Evolutionary conservation across 1,140 invertebrate species (phyloP).

Genomic region (Drosophila ananassae): DNA sequence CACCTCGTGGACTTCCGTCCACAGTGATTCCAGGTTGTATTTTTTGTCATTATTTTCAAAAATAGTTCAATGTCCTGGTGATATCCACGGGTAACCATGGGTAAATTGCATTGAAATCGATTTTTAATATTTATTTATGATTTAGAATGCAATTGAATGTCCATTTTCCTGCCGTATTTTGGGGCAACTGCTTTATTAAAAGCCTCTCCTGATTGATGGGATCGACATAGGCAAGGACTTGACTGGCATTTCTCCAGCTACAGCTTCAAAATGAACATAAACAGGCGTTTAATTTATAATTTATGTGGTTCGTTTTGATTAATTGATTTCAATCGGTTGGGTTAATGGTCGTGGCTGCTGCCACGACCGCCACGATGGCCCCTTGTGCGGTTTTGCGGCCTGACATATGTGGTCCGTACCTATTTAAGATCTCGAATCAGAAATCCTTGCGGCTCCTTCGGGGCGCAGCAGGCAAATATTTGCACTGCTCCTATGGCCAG

Average conservation of each 20-base stretch:
- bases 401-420: constrained; percentile 72
- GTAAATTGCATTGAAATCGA: constrained; percentile 58
- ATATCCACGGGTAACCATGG: constrained; percentile 22
- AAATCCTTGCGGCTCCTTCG: constrained; percentile 20
- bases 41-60: background rate
- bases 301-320: constrained; percentile 74
- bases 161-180: constrained; percentile 31
- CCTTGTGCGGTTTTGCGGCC: constrained; percentile 61
- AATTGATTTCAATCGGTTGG: constrained; percentile 71
- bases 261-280: constrained; percentile 36
- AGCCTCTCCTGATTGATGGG: constrained; percentile 21
- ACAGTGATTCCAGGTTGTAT: too few species aligned
- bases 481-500: constrained; percentile 24
- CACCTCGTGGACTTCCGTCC: too few species aligned
- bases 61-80: constrained; percentile 3
- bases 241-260: constrained; percentile 8
- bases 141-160: constrained; percentile 61
- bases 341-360: constrained; percentile 38
- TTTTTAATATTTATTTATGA: constrained; percentile 74
- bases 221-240: constrained; percentile 13
- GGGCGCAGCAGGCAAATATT: constrained; percentile 59
- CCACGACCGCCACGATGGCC: background rate
- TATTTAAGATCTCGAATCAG: constrained; percentile 34
- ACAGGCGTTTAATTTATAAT: constrained; percentile 77
- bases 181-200: constrained; percentile 59